Base-by-base conservation (phyloP, 1,140 invertebrate genomes). In the Cherax destructor region DNA sequence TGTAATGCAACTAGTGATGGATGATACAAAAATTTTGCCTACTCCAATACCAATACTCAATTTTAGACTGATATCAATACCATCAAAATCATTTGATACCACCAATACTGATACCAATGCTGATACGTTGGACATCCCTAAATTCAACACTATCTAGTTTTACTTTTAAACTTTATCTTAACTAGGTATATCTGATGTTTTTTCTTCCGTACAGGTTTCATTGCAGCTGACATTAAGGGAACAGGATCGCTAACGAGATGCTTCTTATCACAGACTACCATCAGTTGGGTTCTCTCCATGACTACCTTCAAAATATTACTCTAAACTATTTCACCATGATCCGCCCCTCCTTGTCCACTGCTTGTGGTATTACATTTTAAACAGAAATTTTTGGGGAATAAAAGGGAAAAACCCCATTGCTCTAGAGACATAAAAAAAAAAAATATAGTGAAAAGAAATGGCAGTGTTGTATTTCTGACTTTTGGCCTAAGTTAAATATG, bases 401-500 rank as follows among this genome's bases (percentile, higher is more conserved):
- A 91, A 80, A 74, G 93, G 93, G n/a, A n/a, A 24, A 93, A 93
- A 76, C 98, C 98, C 97, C 41, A 98, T 99, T 91, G 97, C 98
- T 1, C 98, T 94, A 95, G 99, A 76, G 98, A 99, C 94, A 98
- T 99, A 88, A 99, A 99, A 94, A 98, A 97, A 93, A 98, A 99
- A 94, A 99, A 99, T 94, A 98, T 99, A 47, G 98, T 99, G 0
- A 99, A 99, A 94, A 95, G 96, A 4, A 97, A 99, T 94, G 97
- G 98, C 0, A 98, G 93, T 99, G 98, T 94, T 98, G 97, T 86
- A 98, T 99, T 87, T 98, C 98, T 0, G 99, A 99, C 94, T n/a
- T 98, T 99, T 94, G 98, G 98, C 2, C 95, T 99, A 83, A 16
- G 98, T 99, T 61, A 96, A 98, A 93, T 98, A 97, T 94, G 96